Base-by-base conservation (phyloP, 2,888 invertebrate genomes). In the Odontocerum albicorne region DNA sequence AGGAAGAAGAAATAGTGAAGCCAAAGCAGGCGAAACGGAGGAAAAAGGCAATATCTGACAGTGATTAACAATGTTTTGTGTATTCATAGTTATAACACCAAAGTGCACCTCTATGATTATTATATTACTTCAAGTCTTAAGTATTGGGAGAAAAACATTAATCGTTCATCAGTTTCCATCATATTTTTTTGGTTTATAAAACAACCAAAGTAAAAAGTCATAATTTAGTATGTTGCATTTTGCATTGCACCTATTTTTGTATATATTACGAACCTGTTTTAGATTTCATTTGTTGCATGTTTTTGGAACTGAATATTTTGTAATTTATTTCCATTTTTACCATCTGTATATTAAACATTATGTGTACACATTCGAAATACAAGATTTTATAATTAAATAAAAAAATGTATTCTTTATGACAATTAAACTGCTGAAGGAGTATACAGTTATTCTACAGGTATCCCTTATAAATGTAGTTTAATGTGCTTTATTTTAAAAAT, bases 1-100 rank as follows among this genome's bases (percentile, higher is more conserved):
- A 91, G 86, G 88, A 95, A 70, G 95, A 95, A 74, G 93, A 92
- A 76, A 88, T 92, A 68, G 87, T 91, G 17, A 92, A 92, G 75
- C 90, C 90, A 66, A 92, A 92, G 74, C 90, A 90, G 74, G 88
- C 91, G 60, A 95, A 94, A 74, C 90, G 92, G 70, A 83, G 94
- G 74, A 92, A 92, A 87, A 91, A 91, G 80, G 87, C 90, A 55
- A 86, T 90, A 70, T 92, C 91, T 63, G 95, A 95, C 75, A 94
- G 93, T 75, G 94, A 95, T 85, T 94, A 88, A 92, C 21, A n/a
- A 45, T 40, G 20, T 12, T 21, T 35, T 27, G 35, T 42, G 44
- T 39, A 49, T 50, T 52, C 35, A 70, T 74, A 72, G 71, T 71
- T 69, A 68, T 71, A 71, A 77, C 74, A 75, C 74, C 75, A 76